These are phyloP conservation scores for Tribolium madens DNA, from an alignment of 1,140 invertebrate species.

Conservation along the genomic window DNA sequence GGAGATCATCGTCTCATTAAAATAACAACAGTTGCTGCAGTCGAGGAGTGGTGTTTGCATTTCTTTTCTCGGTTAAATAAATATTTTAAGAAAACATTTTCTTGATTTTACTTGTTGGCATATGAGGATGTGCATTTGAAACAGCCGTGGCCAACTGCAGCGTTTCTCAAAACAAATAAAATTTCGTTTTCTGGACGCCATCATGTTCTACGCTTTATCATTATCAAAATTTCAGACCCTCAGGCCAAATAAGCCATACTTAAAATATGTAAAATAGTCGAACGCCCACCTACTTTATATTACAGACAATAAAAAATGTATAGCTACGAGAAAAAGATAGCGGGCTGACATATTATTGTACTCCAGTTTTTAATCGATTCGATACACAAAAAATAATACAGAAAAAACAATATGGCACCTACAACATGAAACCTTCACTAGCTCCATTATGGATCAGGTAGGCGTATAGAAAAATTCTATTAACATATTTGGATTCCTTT, in stretches of 20 bases:
- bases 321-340: conserved; percentile 19
- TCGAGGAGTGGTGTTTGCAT: conserved; percentile 26
- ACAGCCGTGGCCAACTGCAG: neutral
- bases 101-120: conserved; percentile 11
- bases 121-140: neutral
- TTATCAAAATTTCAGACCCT: conserved; percentile 5
- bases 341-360: conserved; percentile 9
- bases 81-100: conserved; percentile 34
- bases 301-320: conserved; percentile 2
- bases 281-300: conserved; percentile 4
- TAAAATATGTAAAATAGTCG: conserved; percentile 15
- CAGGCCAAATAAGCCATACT: neutral
- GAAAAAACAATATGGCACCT: conserved; percentile 33
- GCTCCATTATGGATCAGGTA: conserved; percentile 17
- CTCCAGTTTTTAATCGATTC: conserved; percentile 29
- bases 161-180: neutral
- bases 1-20: conserved; percentile 11
- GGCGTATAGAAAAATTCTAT: conserved; percentile 30
- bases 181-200: conserved; percentile 9
- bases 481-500: conserved; percentile 33
- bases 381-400: conserved; percentile 4
- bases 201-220: neutral
- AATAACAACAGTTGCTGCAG: conserved; percentile 23
- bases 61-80: conserved; percentile 34
- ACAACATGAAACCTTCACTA: conserved; percentile 9